phyloP scores from a whole-genome alignment of 2,113 vertebrate species.

The human region GRCh38 chr9:30086501-30087000 shows the following conservation, averaged over 20 bases:
- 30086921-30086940: not conserved
- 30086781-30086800: not conserved
- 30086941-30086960: not conserved
- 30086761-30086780: not conserved
- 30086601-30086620: not conserved
- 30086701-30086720: not conserved
- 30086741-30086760: not conserved
- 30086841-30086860: not conserved
- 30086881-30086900: not conserved
- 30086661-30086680: not conserved
- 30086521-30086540: not conserved
- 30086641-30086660: not conserved
- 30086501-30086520: not conserved
- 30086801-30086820: not conserved
- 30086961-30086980: not conserved
- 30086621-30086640: not conserved
- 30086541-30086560: not conserved
- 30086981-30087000: not conserved
- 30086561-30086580: not conserved
- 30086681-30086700: not conserved
- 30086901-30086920: not conserved
- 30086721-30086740: not conserved
- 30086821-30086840: not conserved
- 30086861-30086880: not conserved
- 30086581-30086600: not conserved